Conservation (phyloP, 2,113 vertebrate genomes). For the Pavo muticus region DNA sequence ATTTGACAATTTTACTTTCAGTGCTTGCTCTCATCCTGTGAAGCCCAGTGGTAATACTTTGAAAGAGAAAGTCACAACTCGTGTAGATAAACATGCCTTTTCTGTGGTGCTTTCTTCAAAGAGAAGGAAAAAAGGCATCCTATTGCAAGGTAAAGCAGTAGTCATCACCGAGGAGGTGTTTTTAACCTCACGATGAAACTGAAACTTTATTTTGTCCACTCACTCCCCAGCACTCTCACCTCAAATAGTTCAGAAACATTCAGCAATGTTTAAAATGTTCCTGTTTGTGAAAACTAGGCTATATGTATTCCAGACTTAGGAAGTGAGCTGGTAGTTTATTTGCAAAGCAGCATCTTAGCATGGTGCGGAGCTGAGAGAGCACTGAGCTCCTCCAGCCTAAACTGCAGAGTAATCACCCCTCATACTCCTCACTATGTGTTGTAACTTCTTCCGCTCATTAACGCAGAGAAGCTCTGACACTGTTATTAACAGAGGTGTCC, state of each 20-base stretch:
- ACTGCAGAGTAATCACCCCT: background rate
- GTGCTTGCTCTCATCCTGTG: background rate
- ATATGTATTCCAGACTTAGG: background rate
- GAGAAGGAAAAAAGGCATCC: accelerated
- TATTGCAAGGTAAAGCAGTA: background rate
- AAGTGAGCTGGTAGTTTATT: background rate
- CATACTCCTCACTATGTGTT: background rate
- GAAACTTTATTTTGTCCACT: background rate
- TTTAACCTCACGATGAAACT: background rate
- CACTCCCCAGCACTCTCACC: background rate
- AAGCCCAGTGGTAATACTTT: background rate
- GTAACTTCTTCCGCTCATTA: background rate
- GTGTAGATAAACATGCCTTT: background rate
- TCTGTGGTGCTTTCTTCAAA: background rate
- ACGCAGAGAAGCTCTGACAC: background rate
- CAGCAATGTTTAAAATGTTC: background rate
- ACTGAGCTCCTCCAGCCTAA: background rate
- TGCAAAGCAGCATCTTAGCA: accelerated
- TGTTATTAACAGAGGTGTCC: too few relatives aligned
- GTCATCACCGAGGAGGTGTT: background rate
- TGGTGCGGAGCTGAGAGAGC: background rate
- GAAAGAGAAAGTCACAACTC: background rate
- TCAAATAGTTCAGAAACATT: background rate
- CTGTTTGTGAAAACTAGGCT: background rate
- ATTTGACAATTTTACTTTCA: background rate